Conservation (phyloP, 2,888 invertebrate genomes). For the Caenorhabditis sulstoni region DNA sequence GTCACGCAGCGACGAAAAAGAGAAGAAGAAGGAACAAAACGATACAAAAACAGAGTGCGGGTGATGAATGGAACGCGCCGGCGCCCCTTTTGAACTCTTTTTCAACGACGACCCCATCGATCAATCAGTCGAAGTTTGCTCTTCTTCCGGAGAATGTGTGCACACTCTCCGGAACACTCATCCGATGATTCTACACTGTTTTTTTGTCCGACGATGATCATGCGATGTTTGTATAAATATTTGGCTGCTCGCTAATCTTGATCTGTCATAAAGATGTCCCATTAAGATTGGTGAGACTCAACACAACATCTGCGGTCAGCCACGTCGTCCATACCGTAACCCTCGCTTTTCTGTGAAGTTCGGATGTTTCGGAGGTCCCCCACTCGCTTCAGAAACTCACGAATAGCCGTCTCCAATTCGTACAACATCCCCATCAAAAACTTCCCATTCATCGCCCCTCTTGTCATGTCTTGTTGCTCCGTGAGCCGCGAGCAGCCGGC, state of each 20-base stretch:
- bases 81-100: conserved; percentile 17
- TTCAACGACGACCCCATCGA: neutral
- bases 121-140: conserved; percentile 27
- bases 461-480: conserved; percentile 38
- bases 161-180: too few relatives aligned
- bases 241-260: too few relatives aligned
- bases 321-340: too few relatives aligned
- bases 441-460: conserved; percentile 7
- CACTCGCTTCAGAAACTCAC: neutral
- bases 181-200: too few relatives aligned
- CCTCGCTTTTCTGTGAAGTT: too few relatives aligned
- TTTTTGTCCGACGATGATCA: too few relatives aligned
- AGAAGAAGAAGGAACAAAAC: conserved; percentile 3
- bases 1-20: conserved; percentile 13
- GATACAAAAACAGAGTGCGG: conserved; percentile 48
- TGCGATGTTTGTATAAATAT: too few relatives aligned
- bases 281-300: too few relatives aligned
- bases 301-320: too few relatives aligned
- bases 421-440: conserved; percentile 39
- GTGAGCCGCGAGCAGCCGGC: conserved; percentile 27
- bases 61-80: neutral
- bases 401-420: conserved; percentile 36
- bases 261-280: too few relatives aligned
- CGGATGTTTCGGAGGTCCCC: too few relatives aligned
- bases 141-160: conserved; percentile 4